Percentiles rank a stretch among this genome's conserved stretches.
These are phyloP conservation scores for Brachymystax lenok DNA, from an alignment of 2,797 vertebrate genomes.

Conservation along the genomic window DNA sequence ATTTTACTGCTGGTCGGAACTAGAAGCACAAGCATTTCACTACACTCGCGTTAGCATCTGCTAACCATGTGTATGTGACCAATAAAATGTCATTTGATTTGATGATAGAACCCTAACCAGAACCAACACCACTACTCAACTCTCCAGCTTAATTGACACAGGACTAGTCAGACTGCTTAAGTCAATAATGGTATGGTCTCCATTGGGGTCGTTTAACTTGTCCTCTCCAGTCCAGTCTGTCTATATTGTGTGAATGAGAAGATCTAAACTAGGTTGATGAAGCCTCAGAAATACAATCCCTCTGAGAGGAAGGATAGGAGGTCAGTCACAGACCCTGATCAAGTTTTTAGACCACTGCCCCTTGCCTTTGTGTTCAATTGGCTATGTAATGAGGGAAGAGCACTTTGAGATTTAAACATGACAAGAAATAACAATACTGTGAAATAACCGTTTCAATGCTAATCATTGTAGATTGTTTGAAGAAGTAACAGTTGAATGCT, in stretches of 20 bases:
- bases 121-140: neutral
- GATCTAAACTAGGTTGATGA: neutral
- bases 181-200: neutral
- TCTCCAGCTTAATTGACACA: neutral
- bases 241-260: neutral
- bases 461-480: conserved; percentile 40
- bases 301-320: neutral
- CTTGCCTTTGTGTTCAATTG: conserved; percentile 44
- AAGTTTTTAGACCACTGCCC: conserved; percentile 38
- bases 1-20: no score
- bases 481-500: neutral
- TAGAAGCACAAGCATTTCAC: no score
- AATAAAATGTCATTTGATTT: neutral
- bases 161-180: neutral
- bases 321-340: neutral
- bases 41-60: no score
- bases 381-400: conserved; percentile 48
- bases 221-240: neutral
- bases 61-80: no score
- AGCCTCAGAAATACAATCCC: neutral
- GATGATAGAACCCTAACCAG: neutral
- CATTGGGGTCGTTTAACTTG: neutral
- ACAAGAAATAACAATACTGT: conserved; percentile 33
- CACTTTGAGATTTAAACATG: neutral
- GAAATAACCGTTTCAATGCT: conserved; percentile 32